A percentile compares a stretch with the other conserved stretches of the same genome.
Evolutionary conservation across 2,888 invertebrate species (phyloP).

Genomic region (Encarsia formosa): DNA sequence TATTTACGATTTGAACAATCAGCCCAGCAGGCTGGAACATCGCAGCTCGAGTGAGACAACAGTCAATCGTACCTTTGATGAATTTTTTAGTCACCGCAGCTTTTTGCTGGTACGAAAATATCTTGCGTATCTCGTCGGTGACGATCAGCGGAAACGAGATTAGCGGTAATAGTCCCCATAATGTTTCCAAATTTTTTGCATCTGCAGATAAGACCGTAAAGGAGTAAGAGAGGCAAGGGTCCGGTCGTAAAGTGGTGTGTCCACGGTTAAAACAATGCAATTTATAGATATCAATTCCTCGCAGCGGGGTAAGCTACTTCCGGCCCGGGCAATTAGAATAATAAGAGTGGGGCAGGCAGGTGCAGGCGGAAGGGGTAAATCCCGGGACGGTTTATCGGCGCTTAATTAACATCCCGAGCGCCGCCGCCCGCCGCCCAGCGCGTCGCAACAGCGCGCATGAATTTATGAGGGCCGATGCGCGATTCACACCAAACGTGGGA

Average conservation of each 20-base stretch:
- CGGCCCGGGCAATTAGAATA: conserved; percentile 6
- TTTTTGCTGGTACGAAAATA: too few relatives aligned
- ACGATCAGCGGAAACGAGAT: too few relatives aligned
- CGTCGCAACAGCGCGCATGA: conserved; percentile 11
- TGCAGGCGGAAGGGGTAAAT: conserved; percentile 30
- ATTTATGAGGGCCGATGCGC: conserved; percentile 31
- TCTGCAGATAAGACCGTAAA: too few relatives aligned
- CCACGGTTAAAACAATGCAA: conserved; percentile 15
- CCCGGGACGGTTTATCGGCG: conserved; percentile 27
- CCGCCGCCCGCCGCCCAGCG: conserved; percentile 14
- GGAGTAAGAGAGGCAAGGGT: not conserved
- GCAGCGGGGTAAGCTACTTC: conserved; percentile 1
- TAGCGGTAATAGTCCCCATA: too few relatives aligned
- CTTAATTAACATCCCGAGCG: conserved; percentile 29
- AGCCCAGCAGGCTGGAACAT: too few relatives aligned
- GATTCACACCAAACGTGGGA: conserved; percentile 34
- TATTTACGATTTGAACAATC: too few relatives aligned
- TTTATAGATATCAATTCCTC: conserved; percentile 17
- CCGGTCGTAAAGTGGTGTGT: not conserved
- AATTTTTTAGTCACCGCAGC: too few relatives aligned
- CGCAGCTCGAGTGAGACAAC: too few relatives aligned
- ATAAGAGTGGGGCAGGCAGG: too few relatives aligned
- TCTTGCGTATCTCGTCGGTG: too few relatives aligned
- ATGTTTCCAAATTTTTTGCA: too few relatives aligned
- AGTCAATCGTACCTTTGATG: too few relatives aligned